Evolutionary conservation across 1,140 invertebrate species (phyloP), one percentile per base, ranked within the genome.

Genomic region (Branchinecta lindahli): DNA sequence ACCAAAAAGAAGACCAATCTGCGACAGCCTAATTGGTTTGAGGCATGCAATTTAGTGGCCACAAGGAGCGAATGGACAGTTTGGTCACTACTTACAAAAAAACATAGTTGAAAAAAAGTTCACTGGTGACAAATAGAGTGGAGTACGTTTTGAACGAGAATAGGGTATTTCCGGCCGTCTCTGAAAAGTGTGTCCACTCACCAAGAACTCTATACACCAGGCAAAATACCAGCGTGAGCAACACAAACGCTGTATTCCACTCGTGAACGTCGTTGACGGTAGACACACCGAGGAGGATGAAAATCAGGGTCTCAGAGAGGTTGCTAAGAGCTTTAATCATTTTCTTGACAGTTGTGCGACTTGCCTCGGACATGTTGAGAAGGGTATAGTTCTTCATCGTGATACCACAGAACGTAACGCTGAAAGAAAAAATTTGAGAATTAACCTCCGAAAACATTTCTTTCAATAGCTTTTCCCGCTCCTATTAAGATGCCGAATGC

Each of bases 221-320:
- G 75, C 83, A 84, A 70, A 83, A 80, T 18, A 82, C 68, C 20
- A 85, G 76, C 0, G 83, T 81, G 70, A 83, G 79, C 10, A 83
- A 71, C 45, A 83, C 80, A 74, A 85, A 85, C 33, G 76, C 75
- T 7, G 82, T 77, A 73, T 86, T 82, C 81, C 82, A 85, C 61
- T 81, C 79, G 66, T 84, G 80, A 45, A 72, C 72, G 71, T 84
- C 83, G 45, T 81, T 82, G 7, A 86, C 80, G 3, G 84, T 80
- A 45, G 83, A 83, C 44, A 84, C 79, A 65, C 84, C 78, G n/a
- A 85, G 79, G 73, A 85, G 84, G 72, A 85, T 81, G 75, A 85
- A 85, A 70, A 86, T 86, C 47, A 86, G 79, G 0, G 83, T 83
- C 76, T 85, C 84, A 15, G 81, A 78, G 8, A 77, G 75, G 68